Percentiles rank a stretch among this genome's conserved stretches.
These are phyloP conservation scores for Mormyrops boulengeri DNA, from an alignment of 2,797 vertebrate species.

Conservation along the genomic window DNA sequence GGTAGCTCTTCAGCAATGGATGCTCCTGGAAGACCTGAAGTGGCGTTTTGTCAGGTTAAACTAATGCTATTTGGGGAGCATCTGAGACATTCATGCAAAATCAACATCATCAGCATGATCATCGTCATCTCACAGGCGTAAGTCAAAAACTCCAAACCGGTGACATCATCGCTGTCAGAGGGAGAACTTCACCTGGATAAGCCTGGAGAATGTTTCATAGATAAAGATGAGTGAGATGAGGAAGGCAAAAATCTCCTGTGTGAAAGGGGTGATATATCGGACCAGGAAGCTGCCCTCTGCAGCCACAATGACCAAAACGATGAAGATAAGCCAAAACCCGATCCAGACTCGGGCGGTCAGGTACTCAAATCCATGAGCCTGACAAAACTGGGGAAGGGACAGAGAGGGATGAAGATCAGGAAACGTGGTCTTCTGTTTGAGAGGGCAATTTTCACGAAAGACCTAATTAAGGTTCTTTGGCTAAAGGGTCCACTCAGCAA, in stretches of 20 bases:
- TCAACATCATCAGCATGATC: neutral
- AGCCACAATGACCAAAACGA: conserved; percentile 86
- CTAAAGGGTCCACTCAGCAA: neutral
- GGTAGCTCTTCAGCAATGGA: conserved; percentile 77
- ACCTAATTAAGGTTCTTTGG: neutral
- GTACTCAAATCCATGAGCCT: conserved; percentile 83
- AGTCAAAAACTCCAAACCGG: neutral
- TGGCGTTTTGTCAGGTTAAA: neutral
- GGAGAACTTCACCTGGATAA: conserved; percentile 71
- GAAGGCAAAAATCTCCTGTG: conserved; percentile 96
- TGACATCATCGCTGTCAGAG: neutral
- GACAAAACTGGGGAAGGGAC: conserved; percentile 74
- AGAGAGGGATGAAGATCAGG: neutral
- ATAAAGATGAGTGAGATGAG: conserved; percentile 98
- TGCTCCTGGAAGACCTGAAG: conserved; percentile 86
- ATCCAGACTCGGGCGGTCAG: conserved; percentile 95
- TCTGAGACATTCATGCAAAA: neutral
- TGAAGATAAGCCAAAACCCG: conserved; percentile 90
- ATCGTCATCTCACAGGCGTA: neutral
- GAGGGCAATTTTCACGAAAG: neutral
- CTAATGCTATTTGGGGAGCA: neutral
- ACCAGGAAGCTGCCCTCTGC: conserved; percentile 94
- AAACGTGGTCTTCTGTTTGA: neutral
- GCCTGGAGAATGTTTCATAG: conserved; percentile 94
- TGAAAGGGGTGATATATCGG: conserved; percentile 93